Percentiles rank a stretch among this genome's conserved stretches.
These are phyloP conservation scores for Oreochromis aureus DNA, from an alignment of 2,113 vertebrate species.

Conservation along the genomic window DNA sequence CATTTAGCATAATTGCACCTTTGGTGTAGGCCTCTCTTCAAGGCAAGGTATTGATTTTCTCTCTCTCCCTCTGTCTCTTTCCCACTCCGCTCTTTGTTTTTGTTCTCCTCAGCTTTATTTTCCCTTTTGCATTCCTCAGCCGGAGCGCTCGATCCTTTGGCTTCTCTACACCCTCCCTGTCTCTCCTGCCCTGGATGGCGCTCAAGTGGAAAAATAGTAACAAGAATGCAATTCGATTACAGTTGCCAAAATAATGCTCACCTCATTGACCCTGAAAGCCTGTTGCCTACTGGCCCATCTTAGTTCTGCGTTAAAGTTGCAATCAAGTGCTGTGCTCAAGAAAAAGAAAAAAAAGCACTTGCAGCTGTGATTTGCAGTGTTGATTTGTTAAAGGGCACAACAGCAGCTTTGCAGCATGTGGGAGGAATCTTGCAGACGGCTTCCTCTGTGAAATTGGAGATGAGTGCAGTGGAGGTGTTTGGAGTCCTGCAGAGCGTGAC, in stretches of 20 bases:
- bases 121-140: conserved; percentile 57
- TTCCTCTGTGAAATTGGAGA: conserved; percentile 26
- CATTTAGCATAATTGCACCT: conserved; percentile 75
- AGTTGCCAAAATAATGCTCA: conserved; percentile 52
- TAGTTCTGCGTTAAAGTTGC: neutral
- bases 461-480: neutral
- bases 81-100: conserved; percentile 48
- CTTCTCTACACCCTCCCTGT: neutral
- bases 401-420: conserved; percentile 16
- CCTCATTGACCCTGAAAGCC: conserved; percentile 25
- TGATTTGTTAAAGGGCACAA: conserved; percentile 16
- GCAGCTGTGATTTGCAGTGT: conserved; percentile 15
- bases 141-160: neutral
- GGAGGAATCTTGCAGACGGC: conserved; percentile 10
- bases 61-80: conserved; percentile 40
- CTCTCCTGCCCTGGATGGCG: conserved; percentile 10
- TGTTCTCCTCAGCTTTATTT: conserved; percentile 57
- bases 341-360: neutral
- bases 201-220: conserved; percentile 62
- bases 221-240: conserved; percentile 56
- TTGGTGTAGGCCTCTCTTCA: conserved; percentile 61
- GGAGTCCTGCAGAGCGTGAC: neutral
- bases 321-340: neutral
- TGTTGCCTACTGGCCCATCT: neutral
- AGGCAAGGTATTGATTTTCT: conserved; percentile 71